Conservation (phyloP, 1,140 invertebrate genomes). For the Pantala flavescens region DNA sequence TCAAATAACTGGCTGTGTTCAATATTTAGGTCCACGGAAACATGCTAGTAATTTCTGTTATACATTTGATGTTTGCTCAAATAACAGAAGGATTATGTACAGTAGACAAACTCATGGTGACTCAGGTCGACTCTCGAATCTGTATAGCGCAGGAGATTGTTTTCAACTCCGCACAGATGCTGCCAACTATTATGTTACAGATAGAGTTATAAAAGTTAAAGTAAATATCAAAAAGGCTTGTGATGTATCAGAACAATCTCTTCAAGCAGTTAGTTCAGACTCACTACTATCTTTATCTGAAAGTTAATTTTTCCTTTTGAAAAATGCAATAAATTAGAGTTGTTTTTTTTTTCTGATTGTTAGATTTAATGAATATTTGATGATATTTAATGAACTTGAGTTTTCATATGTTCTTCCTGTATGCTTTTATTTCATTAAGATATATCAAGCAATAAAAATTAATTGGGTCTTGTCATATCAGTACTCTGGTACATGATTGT, state of each 20-base stretch:
- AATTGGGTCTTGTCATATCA: too few species aligned
- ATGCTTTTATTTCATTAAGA: too few species aligned
- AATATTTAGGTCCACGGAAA: neutral
- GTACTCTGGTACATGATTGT: too few species aligned
- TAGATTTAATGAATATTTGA: too few species aligned
- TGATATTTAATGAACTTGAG: too few species aligned
- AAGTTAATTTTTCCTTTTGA: too few species aligned
- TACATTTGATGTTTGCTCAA: neutral
- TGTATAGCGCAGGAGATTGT: neutral
- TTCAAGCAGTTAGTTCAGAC: too few species aligned
- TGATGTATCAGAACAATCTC: neutral
- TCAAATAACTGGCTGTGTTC: neutral
- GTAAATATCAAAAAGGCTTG: neutral
- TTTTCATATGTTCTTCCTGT: too few species aligned
- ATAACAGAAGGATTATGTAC: neutral
- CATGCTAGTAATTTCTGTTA: neutral
- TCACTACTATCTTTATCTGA: too few species aligned
- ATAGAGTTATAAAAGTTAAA: neutral
- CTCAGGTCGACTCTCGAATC: neutral
- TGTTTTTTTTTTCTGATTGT: too few species aligned
- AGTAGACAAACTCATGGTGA: neutral
- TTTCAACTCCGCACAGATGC: neutral
- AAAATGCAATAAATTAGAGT: too few species aligned
- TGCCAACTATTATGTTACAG: neutral
- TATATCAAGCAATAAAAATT: too few species aligned